Evolutionary conservation across 1,140 invertebrate species (phyloP), one percentile per base, ranked within the genome.

Genomic region (Drosophila miranda): DNA sequence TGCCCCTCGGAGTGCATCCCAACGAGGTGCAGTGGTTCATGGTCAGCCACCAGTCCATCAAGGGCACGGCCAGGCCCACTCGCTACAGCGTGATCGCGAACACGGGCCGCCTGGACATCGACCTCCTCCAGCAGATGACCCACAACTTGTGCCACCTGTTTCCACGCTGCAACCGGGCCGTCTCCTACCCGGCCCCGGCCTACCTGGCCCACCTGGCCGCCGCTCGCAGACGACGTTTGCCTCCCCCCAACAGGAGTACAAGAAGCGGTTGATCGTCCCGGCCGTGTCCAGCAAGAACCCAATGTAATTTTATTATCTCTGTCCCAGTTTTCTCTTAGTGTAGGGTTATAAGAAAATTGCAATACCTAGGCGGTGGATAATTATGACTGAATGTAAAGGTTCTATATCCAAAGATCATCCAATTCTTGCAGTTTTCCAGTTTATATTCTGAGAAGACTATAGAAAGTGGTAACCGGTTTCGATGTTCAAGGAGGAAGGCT

Each of bases 131-230:
- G 90, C 91, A 94, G 68, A 84, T 98, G 54, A 96, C 97, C 0
- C 98, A 96, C 91, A 95, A 95, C 84, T 91, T 99, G 19, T 99
- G 97, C 90, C 96, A 98, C 83, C 93, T 97, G 91, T 98, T 97
- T 90, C 93, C 95, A 2, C 93, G 97, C 16, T 99, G 97, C 89
- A 95, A 94, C 52, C 93, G 97, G 54, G 93, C 96, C 2, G 97
- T 99, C 0, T 97, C 96, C 9, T 98, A 98, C 92, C 97, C 97
- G 1, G 95, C 98, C 1, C 97, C 97, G 2, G 98, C 97, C 0
- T 98, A 98, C 91, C 98, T 98, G 91, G 97, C 97, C 23, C 97
- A 99, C 92, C 93, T 98, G 56, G 97, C 95, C n/a, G 97, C 97
- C 13, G 95, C 95, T 56, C 92, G 97, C 48, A 96, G 95, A 0